A percentile compares a stretch with the other conserved stretches of the same genome.
These are phyloP conservation scores for Synergus japonicus DNA, from an alignment of 2,888 invertebrate species.

Conservation along the genomic window DNA sequence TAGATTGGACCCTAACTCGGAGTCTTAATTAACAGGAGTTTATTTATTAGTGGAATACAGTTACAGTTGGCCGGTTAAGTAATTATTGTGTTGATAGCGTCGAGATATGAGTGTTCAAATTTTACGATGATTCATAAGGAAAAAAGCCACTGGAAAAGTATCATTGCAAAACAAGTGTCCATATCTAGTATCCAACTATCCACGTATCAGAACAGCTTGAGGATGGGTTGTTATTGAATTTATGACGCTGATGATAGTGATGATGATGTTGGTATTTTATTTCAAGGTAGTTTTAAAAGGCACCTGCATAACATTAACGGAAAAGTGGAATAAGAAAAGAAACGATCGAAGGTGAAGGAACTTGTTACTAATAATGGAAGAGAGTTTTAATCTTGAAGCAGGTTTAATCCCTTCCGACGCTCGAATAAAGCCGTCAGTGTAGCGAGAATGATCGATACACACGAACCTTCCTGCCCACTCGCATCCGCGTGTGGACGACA, in stretches of 20 bases:
- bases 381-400: slow-evolving; percentile 20
- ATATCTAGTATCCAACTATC: no score
- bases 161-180: not conserved
- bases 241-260: slow-evolving; percentile 13
- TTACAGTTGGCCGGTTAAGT: slow-evolving; percentile 12
- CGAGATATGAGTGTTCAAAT: slow-evolving; percentile 13
- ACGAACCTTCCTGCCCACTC: slow-evolving; percentile 34
- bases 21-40: slow-evolving; percentile 17
- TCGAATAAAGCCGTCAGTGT: slow-evolving; percentile 38
- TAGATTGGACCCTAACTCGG: not conserved
- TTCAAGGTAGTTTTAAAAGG: not conserved
- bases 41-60: slow-evolving; percentile 18
- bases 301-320: slow-evolving; percentile 17
- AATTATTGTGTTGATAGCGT: not conserved
- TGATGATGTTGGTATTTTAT: slow-evolving; percentile 15
- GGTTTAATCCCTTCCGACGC: slow-evolving; percentile 33
- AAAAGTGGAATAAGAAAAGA: slow-evolving; percentile 31
- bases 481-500: slow-evolving; percentile 28
- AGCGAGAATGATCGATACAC: slow-evolving; percentile 39
- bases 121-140: slow-evolving; percentile 12
- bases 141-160: not conserved
- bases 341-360: slow-evolving; percentile 35
- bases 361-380: slow-evolving; percentile 29
- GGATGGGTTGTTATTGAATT: not conserved
- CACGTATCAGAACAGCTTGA: not conserved